Evolutionary conservation across 2,888 invertebrate species (phyloP).

Genomic region (Phoenoteleia sp.): DNA sequence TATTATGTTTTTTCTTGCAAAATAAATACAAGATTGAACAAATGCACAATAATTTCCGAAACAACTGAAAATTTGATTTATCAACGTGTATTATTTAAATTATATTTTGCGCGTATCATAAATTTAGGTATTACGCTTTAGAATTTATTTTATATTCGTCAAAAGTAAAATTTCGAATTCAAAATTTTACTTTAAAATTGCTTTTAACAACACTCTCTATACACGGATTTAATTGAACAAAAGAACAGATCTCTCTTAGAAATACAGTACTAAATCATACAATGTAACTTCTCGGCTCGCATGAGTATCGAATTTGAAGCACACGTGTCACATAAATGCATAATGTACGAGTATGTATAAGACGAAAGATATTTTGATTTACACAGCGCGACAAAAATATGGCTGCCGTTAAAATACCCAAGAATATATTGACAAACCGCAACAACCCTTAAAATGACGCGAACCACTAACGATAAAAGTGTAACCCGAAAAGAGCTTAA

Average conservation of each 20-base stretch:
- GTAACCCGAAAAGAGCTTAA: constrained; percentile 36
- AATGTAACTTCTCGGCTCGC: constrained; percentile 25
- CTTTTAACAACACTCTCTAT: no score
- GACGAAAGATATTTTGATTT: constrained; percentile 72
- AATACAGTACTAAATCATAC: constrained; percentile 1
- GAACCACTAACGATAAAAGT: constrained; percentile 56
- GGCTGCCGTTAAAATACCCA: constrained; percentile 79
- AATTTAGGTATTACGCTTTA: no score
- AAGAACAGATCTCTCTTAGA: no score
- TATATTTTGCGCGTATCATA: no score
- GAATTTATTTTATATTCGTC: no score
- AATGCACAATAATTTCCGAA: no score
- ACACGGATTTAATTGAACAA: no score
- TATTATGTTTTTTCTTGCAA: no score
- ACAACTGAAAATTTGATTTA: no score
- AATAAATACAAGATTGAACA: no score
- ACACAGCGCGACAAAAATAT: constrained; percentile 81
- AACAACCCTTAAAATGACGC: constrained; percentile 57
- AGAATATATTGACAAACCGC: constrained; percentile 62
- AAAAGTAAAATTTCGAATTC: no score
- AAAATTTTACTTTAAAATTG: background rate
- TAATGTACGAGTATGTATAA: constrained; percentile 49
- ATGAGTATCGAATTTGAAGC: constrained; percentile 55
- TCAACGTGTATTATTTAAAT: no score
- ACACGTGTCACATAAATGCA: constrained; percentile 56